Base-by-base conservation (phyloP, 1,140 invertebrate species). In the Palaemon carinicauda region DNA sequence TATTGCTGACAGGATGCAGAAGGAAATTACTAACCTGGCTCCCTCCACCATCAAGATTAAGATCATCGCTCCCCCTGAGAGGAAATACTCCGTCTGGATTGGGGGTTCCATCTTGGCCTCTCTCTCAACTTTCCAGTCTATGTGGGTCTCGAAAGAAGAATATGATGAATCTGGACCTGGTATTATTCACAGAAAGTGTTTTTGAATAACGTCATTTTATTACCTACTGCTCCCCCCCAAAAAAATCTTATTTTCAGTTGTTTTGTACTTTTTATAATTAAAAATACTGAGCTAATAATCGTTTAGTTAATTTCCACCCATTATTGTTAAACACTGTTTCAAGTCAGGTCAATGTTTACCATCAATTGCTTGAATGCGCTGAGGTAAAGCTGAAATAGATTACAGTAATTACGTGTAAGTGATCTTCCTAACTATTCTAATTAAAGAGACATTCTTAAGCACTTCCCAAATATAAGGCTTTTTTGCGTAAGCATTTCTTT, bases 11-110 rank as follows among this genome's bases (percentile, higher is more conserved):
- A 89, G 93, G 33, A 93, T 93, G 93, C 93, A 94, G 88, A 93
- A 93, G 89, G 93, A 94, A 93, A 97, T 97, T 92, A 96, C 96
- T 85, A 94, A 95, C 51, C 93, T 97, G 81, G 96, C 96, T 85
- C 96, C 96, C 82, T 93, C 93, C 41, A 96, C 95, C 74, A 96
- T 96, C 94, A 97, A 97, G 93, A 97, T 97, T 94, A 97, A 97
- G 94, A 97, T 97, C 94, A 97, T 97, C 91, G 96, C 96, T 92
- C 96, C 96, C 89, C 96, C 96, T 87, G 96, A 97, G 89, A 91
- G 93, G 87, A 94, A 94, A 88, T 94, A 93, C 90, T 94, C 93
- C 78, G 93, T 93, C 69, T 93, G 93, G 93, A 93, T 94, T 89
- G 93, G 93, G 80, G 93, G 93, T 27, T 94, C 93, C 53, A 94